Conservation (phyloP, 2,113 vertebrate genomes). For the Thomomys bottae region DNA sequence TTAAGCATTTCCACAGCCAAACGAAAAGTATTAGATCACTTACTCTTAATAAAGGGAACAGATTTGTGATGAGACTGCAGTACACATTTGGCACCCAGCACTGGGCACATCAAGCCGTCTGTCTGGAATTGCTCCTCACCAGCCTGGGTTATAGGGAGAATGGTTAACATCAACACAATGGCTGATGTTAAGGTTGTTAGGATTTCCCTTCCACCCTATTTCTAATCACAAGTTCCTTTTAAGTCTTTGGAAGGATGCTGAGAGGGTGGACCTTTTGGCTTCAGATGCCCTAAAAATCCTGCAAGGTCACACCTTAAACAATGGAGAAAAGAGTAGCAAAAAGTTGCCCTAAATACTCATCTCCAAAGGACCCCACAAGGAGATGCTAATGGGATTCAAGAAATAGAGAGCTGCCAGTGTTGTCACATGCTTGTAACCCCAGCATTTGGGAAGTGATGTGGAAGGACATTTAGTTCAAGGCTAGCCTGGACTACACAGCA, state of each 20-base stretch:
- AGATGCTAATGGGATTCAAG: not conserved
- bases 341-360: not conserved
- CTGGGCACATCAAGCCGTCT: conserved; percentile 53
- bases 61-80: conserved; percentile 65
- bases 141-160: not conserved
- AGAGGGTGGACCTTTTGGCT: not conserved
- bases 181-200: not conserved
- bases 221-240: not conserved
- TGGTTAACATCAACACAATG: too few species aligned
- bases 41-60: conserved; percentile 78
- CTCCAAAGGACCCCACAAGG: not conserved
- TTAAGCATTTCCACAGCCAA: conserved; percentile 79
- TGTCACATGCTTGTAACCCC: too few species aligned
- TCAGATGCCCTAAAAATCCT: not conserved
- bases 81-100: conserved; percentile 65
- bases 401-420: not conserved
- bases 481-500: too few species aligned
- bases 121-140: not conserved
- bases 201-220: not conserved
- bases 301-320: not conserved
- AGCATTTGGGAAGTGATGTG: too few species aligned
- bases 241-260: not conserved
- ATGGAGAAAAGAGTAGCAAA: not conserved
- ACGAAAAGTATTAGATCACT: conserved; percentile 82
- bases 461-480: too few species aligned